phyloP scores from a whole-genome alignment of 2,888 invertebrate species.

The Drosophila hamatofila region DNA sequence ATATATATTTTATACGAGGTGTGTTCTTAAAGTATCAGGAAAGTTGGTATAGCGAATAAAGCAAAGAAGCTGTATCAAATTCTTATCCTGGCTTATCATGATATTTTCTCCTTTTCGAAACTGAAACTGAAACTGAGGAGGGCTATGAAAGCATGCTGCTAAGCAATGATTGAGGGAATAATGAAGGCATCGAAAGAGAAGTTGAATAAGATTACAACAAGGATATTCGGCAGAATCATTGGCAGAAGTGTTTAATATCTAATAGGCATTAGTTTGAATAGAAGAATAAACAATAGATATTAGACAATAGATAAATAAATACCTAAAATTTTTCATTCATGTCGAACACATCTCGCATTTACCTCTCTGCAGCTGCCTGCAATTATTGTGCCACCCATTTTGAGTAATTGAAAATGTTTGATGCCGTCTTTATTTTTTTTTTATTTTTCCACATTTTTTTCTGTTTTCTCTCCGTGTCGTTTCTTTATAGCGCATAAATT shows the following conservation, averaged over 20 bases:
- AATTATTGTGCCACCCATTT: conserved; percentile 34
- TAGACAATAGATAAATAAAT: background rate
- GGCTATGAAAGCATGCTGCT: too few species aligned
- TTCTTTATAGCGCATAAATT: conserved; percentile 41
- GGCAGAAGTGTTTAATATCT: background rate
- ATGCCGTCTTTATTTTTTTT: conserved; percentile 13
- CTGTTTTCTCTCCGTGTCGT: background rate
- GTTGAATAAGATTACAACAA: background rate
- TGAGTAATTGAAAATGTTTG: conserved; percentile 54
- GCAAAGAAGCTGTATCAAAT: too few species aligned
- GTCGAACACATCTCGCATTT: background rate
- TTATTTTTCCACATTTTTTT: too few species aligned
- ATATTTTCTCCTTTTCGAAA: too few species aligned
- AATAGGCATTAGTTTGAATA: background rate
- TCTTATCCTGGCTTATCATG: too few species aligned
- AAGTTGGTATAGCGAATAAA: background rate
- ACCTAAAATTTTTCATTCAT: background rate
- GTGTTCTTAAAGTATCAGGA: background rate
- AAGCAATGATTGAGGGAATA: too few species aligned
- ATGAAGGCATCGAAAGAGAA: too few species aligned
- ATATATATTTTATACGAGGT: background rate
- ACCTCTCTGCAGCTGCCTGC: background rate
- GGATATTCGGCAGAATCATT: too few species aligned
- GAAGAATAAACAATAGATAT: background rate
- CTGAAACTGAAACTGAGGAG: too few species aligned